Conservation (phyloP, 2,797 vertebrate species). For the Hapalemur alaotrensis region DNA sequence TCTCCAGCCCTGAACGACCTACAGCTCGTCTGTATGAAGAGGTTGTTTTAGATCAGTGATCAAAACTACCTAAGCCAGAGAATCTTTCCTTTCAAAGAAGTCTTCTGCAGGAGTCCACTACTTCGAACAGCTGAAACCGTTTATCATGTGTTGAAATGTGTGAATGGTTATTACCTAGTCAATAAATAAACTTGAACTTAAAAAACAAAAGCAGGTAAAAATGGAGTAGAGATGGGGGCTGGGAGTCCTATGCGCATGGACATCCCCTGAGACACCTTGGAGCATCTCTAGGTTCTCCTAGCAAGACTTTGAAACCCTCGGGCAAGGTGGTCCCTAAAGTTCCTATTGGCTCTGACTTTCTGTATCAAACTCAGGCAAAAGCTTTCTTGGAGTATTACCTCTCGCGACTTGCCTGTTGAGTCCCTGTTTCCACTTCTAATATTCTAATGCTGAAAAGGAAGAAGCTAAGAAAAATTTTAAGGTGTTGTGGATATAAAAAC, state of each 20-base stretch:
- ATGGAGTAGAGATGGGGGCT: neutral
- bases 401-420: neutral
- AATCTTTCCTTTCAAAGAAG: neutral
- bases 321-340: neutral
- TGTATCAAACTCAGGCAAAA: neutral
- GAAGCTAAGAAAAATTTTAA: neutral
- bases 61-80: neutral
- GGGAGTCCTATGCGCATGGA: neutral
- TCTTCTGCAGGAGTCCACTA: neutral
- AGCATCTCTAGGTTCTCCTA: neutral
- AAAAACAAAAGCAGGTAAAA: neutral
- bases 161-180: neutral
- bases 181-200: neutral
- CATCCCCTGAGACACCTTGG: neutral
- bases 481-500: neutral
- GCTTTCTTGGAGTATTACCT: neutral
- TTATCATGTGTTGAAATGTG: neutral
- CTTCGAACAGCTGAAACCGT: neutral
- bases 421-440: neutral
- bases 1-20: neutral
- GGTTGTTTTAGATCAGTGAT: neutral
- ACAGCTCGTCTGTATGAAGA: neutral
- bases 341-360: neutral
- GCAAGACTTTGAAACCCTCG: neutral
- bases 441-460: neutral